Evolutionary conservation across 2,113 vertebrate species (phyloP).

Genomic region (Delphinapterus leucas): DNA sequence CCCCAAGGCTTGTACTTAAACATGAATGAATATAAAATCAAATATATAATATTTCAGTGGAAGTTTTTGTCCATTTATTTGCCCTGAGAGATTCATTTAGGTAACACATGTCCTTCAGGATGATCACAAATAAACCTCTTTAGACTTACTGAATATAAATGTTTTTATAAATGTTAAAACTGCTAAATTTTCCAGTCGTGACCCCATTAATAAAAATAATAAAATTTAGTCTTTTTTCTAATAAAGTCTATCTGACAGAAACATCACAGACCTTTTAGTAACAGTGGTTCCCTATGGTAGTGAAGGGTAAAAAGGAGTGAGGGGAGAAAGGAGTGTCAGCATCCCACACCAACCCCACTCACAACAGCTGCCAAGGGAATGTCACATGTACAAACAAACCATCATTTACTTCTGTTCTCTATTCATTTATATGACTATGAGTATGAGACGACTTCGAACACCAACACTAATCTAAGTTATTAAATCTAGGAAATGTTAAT

Average conservation of each 20-base stretch:
- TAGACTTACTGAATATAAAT: background rate
- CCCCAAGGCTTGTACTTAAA: background rate
- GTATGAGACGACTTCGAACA: background rate
- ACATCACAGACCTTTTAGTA: background rate
- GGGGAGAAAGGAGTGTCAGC: background rate
- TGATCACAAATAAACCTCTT: background rate
- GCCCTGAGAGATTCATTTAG: background rate
- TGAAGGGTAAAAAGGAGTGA: background rate
- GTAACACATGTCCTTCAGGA: background rate
- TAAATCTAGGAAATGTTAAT: constrained; percentile 4
- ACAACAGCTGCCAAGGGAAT: background rate
- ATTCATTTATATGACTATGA: background rate
- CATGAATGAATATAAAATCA: constrained; percentile 10
- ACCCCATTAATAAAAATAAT: background rate
- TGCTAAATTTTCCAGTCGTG: background rate
- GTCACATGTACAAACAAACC: background rate
- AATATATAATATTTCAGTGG: background rate
- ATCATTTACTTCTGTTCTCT: background rate
- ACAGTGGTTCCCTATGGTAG: background rate
- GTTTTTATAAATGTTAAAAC: background rate
- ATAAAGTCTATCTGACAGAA: background rate
- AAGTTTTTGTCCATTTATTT: background rate
- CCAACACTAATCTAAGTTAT: background rate
- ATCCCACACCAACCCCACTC: background rate
- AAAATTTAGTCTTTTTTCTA: constrained; percentile 9